Evolutionary conservation across 2,888 invertebrate species (phyloP).

Genomic region (Apamea crenata): DNA sequence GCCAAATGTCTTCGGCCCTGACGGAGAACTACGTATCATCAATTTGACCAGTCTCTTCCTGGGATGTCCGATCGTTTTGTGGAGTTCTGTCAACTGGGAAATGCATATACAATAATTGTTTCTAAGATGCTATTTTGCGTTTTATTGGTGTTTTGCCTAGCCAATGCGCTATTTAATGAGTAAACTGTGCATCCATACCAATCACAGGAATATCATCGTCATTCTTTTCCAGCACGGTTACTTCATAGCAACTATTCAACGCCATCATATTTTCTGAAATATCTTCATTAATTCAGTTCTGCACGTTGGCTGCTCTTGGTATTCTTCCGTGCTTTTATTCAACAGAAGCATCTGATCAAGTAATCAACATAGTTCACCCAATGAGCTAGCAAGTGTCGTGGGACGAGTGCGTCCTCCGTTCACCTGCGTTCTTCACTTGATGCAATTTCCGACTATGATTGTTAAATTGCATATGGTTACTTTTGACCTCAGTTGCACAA

Average conservation of each 20-base stretch:
- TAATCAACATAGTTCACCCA: slow-evolving; percentile 58
- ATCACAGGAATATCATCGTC: background rate
- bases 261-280: background rate
- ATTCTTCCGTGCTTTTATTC: slow-evolving; percentile 46
- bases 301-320: background rate
- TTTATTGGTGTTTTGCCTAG: slow-evolving; percentile 1
- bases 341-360: slow-evolving; percentile 24
- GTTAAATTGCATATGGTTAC: slow-evolving; percentile 52
- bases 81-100: slow-evolving; percentile 19
- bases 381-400: slow-evolving; percentile 49
- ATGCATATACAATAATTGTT: slow-evolving; percentile 11
- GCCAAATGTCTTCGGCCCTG: slow-evolving; percentile 75
- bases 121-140: background rate
- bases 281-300: slow-evolving; percentile 6
- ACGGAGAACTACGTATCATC: slow-evolving; percentile 55
- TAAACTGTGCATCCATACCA: background rate
- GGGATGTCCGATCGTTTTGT: slow-evolving; percentile 41
- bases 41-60: slow-evolving; percentile 54
- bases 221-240: background rate
- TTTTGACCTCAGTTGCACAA: slow-evolving; percentile 23
- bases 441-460: slow-evolving; percentile 51
- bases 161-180: background rate
- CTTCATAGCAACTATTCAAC: slow-evolving; percentile 1
- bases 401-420: slow-evolving; percentile 53
- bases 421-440: slow-evolving; percentile 60